These are phyloP conservation scores for Pachyramphus minor DNA, from an alignment of 2,113 vertebrate species.

Conservation along the genomic window DNA sequence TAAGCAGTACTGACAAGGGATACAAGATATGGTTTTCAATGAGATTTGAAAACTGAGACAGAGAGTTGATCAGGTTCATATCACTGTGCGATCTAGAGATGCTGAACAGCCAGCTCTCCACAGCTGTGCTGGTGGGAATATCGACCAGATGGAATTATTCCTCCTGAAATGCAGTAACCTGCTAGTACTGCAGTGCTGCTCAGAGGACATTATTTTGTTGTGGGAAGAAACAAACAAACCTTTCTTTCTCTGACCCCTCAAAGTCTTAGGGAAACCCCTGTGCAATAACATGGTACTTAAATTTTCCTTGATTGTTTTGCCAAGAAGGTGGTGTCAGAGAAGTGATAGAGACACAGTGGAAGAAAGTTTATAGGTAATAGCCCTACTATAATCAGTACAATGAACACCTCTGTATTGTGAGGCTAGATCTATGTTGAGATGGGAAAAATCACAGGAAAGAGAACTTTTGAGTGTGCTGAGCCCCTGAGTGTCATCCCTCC, in stretches of 20 bases:
- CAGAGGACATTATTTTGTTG: background rate
- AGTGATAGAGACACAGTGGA: background rate
- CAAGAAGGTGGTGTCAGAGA: background rate
- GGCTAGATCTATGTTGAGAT: background rate
- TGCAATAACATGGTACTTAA: background rate
- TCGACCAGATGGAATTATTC: background rate
- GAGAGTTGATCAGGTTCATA: background rate
- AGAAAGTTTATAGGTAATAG: background rate
- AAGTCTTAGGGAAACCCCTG: background rate
- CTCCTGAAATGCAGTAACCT: background rate
- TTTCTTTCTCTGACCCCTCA: background rate
- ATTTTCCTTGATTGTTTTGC: background rate
- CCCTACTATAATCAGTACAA: background rate
- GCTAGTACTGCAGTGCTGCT: background rate
- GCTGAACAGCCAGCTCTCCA: background rate
- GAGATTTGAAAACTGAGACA: constrained; percentile 15
- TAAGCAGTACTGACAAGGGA: background rate
- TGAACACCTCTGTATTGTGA: background rate
- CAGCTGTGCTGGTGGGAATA: background rate
- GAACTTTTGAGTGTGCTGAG: background rate
- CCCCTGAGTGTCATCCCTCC: accelerated
- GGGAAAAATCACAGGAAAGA: background rate
- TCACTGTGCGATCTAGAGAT: background rate
- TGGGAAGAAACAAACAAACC: background rate
- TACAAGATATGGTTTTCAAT: constrained; percentile 3